These are phyloP conservation scores for Virgularia gustaviana DNA, from an alignment of 92 coral and sea anemone genomes.

Conservation along the genomic window DNA sequence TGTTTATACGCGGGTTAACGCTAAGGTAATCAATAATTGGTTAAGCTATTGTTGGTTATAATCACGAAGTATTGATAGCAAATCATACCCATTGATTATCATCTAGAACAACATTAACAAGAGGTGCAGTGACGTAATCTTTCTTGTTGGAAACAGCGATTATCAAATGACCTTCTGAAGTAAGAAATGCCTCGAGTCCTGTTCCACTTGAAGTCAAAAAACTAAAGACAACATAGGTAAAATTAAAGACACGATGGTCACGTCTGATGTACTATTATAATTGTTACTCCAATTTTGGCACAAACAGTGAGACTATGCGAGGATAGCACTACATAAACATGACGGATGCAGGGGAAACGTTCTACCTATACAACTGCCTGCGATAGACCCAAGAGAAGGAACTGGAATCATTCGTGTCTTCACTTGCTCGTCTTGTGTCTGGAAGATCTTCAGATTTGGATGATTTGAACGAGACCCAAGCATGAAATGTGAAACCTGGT, in stretches of 20 bases:
- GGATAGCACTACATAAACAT: neutral
- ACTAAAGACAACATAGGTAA: slow-evolving; percentile 41
- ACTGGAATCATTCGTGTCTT: slow-evolving; percentile 6
- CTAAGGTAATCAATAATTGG: no score
- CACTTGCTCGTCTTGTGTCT: slow-evolving; percentile 22
- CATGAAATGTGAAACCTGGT: slow-evolving; percentile 79
- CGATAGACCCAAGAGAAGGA: slow-evolving; percentile 41
- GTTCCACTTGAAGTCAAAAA: slow-evolving; percentile 72
- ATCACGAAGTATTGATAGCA: no score
- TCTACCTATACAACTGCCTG: slow-evolving; percentile 78
- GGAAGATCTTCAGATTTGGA: slow-evolving; percentile 8
- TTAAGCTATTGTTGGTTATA: no score
- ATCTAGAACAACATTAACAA: slow-evolving; percentile 62
- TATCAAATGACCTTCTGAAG: slow-evolving; percentile 65
- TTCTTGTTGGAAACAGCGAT: slow-evolving; percentile 73
- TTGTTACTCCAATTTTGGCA: neutral
- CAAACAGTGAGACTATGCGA: neutral
- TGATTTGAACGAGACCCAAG: slow-evolving; percentile 80
- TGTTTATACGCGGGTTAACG: no score
- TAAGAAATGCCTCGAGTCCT: slow-evolving; percentile 86
- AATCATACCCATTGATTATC: slow-evolving; percentile 90
- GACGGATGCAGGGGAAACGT: neutral
- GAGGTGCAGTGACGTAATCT: slow-evolving; percentile 71
- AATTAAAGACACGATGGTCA: neutral
- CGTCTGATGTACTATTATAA: neutral